Evolutionary conservation across 2,888 invertebrate species (phyloP), one percentile per base, ranked within the genome.

Genomic region (Lissonota sp.): DNA sequence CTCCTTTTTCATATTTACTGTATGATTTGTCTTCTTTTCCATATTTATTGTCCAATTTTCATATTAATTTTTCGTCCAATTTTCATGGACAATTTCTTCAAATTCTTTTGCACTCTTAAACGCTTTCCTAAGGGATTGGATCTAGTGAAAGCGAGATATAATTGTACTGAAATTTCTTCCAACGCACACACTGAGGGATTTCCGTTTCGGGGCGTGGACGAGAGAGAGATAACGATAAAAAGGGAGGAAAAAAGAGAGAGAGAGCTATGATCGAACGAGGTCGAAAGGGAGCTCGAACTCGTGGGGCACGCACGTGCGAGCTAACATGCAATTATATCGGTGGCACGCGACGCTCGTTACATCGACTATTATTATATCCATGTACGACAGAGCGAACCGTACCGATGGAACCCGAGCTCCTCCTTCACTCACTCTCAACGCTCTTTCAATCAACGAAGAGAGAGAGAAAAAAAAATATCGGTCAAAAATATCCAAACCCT

Each of bases 241-340:
- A 26, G 26, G 26, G 26, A 26, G 26, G 26, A 3, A 26, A 26
- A 26, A 3, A 26, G 1, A 26, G 3, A 26, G 26, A 37, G 12
- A 66, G 66, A 16, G 66, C 62, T 53, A 55, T 53, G 57, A 58
- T 66, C 49, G 49, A 60, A 67, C 40, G 71, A 64, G 71, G 72
- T 79, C 40, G 79, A 73, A 79, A 63, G 72, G 62, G 62, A 49
- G 55, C 67, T 74, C 74, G 46, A 72, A 66, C 16, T 51, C 42
- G 64, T 39, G 51, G 66, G 58, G 55, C 66, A 58, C 67, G 67
- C 79, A 73, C 72, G 72, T 79, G 79, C 79, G 73, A 73, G 62
- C 66, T 72, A 62, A 16, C 46, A 26, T 26, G 67, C 62, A 72
- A 79, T 73, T 67, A 70, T 53, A 58, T 62, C 62, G 73, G 51